These are phyloP conservation scores for Criorhina ranunculi DNA, from an alignment of 2,888 invertebrate species.

Conservation along the genomic window DNA sequence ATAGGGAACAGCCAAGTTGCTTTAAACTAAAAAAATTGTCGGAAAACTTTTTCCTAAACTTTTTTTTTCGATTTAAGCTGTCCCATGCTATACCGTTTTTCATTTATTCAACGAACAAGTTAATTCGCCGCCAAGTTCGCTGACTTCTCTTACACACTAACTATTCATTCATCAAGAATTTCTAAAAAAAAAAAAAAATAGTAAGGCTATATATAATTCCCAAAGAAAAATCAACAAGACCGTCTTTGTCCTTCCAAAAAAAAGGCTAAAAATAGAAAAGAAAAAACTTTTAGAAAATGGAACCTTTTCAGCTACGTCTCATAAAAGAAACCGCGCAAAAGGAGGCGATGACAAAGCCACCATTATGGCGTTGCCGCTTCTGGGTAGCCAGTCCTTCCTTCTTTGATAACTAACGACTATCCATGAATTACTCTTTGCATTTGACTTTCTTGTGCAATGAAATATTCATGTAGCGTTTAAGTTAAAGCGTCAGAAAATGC, in stretches of 20 bases:
- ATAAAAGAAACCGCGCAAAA: conserved; percentile 40
- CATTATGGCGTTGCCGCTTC: not conserved
- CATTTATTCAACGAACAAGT: not conserved
- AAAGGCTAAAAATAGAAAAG: not conserved
- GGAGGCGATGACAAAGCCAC: conserved; percentile 42
- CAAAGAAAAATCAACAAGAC: not conserved
- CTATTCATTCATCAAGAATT: not conserved
- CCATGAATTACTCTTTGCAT: conserved; percentile 51
- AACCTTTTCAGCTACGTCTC: conserved; percentile 7
- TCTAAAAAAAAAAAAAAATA: no score
- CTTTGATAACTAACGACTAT: conserved; percentile 17
- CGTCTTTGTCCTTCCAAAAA: not conserved
- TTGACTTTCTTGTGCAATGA: conserved; percentile 35
- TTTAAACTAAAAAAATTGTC: no score
- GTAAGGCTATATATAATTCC: not conserved
- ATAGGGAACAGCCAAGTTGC: no score
- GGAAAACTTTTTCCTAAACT: no score
- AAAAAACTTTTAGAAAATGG: not conserved
- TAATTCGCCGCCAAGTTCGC: conserved; percentile 11
- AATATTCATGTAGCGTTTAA: conserved; percentile 61
- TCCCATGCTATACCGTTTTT: not conserved
- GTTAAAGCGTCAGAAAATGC: conserved; percentile 50
- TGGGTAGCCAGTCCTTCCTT: not conserved
- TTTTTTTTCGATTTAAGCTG: no score
- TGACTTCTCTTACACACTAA: not conserved